Base-by-base conservation (phyloP, 2,797 vertebrate genomes). In the Ceryle rudis region DNA sequence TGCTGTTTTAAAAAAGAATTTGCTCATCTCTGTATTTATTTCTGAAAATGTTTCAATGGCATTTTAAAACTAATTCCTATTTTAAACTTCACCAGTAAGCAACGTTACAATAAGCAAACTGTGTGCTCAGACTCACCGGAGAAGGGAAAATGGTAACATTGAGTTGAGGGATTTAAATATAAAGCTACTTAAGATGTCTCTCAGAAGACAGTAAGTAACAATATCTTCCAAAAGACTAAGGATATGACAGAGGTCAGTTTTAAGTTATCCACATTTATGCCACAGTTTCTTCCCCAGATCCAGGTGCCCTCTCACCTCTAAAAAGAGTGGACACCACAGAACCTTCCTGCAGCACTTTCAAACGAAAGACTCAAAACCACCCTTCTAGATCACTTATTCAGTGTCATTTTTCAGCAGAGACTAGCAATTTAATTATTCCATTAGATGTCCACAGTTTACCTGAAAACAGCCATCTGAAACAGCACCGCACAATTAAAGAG, bases 101-200 rank as follows among this genome's bases (percentile, higher is more conserved):
- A 64, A 39, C 2, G 2, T 37, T 37, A 28, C 15, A 67, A 17
- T 22, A 81, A 42, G 20, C 39, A 39, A 64, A 77, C 39, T 17
- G 39, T 20, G 23, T 0, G 46, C 29, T 67, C 66, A 65, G 29
- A 41, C 51, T 69, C 52, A 67, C 19, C 5, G 7, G 37, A 52
- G 58, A 74, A 44, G 28, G 5, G 33, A 51, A 57, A 82, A 80
- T 0, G 7, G 4, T 52, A 28, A 57, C 2, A 26, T 0, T 5
- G 37, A 78, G 5, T 11, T 20, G 26, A 74, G 14, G 14, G 44
- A 57, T 52, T 89, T 61, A 33, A 67, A 18, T 11, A 65, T 1
- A 35, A 62, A 89, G 65, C 10, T 9, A 79, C 42, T 90, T 72
- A 66, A 79, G 69, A 22, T 71, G 25, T 28, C 46, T 83, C 39